A percentile compares a stretch with the other conserved stretches of the same genome.
phyloP scores from a whole-genome alignment of 2,888 invertebrate species.

The Sphaerophoria rueppellii region DNA sequence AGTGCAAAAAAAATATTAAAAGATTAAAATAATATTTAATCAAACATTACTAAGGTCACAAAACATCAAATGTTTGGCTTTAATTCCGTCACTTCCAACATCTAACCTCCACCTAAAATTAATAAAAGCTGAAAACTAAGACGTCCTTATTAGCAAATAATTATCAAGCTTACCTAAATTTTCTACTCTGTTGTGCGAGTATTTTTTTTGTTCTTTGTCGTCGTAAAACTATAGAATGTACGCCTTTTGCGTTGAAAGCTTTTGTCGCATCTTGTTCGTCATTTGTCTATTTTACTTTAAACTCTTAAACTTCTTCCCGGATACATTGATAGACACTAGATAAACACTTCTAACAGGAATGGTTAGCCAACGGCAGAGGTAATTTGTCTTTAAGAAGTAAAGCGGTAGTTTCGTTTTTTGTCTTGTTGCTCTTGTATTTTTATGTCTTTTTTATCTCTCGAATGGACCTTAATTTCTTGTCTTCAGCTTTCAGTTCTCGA shows the following conservation, averaged over 20 bases:
- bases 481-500: conserved; percentile 26
- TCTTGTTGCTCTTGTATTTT: too few relatives aligned
- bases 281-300: conserved; percentile 30
- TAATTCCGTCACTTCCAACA: background rate
- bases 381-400: conserved; percentile 39
- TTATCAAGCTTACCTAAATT: conserved; percentile 27
- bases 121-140: background rate
- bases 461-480: conserved; percentile 39
- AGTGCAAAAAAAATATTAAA: too few relatives aligned
- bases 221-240: too few relatives aligned
- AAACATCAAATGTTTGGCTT: background rate
- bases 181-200: background rate
- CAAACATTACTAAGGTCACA: conserved; percentile 11
- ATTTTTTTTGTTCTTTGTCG: background rate
- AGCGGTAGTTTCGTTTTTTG: conserved; percentile 42
- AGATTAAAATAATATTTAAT: background rate
- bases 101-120: background rate
- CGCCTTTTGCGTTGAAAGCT: conserved; percentile 24
- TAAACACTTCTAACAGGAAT: conserved; percentile 12
- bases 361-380: conserved; percentile 33
- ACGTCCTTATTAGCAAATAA: conserved; percentile 32
- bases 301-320: conserved; percentile 13
- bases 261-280: conserved; percentile 34
- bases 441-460: conserved; percentile 10
- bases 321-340: background rate